Evolutionary conservation across 2,113 vertebrate species (phyloP), one percentile per base, ranked within the genome.

Genomic region (Cettia cetti): DNA sequence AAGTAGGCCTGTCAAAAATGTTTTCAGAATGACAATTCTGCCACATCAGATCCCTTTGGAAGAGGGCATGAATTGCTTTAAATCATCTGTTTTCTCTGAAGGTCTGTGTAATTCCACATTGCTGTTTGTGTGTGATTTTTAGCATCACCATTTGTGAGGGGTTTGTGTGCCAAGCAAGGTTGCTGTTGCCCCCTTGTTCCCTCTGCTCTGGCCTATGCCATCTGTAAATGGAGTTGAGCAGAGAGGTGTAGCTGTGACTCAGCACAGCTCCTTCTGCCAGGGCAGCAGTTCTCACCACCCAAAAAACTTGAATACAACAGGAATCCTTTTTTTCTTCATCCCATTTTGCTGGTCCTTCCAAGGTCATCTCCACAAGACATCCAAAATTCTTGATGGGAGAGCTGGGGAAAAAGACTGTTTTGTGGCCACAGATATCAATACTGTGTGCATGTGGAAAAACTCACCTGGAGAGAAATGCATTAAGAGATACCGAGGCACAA

Each of bases 131-230:
- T 84, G 68, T 71, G 65, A 53, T 75, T 90, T 95, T 82, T 89
- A 81, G 64, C 70, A 33, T 50, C 61, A 33, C 79, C 47, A 2
- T 71, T 83, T 69, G 69, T 92, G 76, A 94, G 60, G 72, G 81
- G 57, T 96, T 78, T 94, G 64, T 24, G 6, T 84, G 49, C 60
- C 53, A 86, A 79, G 72, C 76, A 35, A 86, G 82, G 87, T 20
- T 49, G 39, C 70, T 74, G 35, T 69, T 74, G 54, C 74, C 63
- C n/a, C 28, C 3, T 39, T 49, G 22, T 70, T 80, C 8, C 8
- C 87, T 97, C 86, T 94, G 83, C 94, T 79, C 79, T 94, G 63
- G 86, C 95, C 49, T 69, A 37, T 53, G 19, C 28, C 49, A 5
- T 52, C 35, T 42, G 16, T 37, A 33, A 39, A 3, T 39, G 52